These are phyloP conservation scores for Caenorhabditis latens DNA, from an alignment of 1,140 invertebrate genomes.

Conservation along the genomic window DNA sequence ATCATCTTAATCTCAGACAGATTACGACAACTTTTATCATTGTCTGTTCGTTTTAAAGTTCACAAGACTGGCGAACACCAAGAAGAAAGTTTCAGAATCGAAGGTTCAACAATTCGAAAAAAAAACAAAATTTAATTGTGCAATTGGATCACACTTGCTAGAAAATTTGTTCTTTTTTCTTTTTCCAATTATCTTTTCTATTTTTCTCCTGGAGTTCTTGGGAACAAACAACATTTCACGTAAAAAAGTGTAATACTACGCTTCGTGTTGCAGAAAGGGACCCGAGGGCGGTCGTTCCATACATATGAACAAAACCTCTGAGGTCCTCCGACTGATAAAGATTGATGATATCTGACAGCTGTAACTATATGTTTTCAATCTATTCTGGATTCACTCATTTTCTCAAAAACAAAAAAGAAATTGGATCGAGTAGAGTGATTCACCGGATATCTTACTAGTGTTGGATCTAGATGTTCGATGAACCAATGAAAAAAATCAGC, in stretches of 20 bases:
- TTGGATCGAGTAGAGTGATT: background rate
- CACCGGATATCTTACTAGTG: constrained; percentile 24
- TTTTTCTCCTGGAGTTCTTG: background rate
- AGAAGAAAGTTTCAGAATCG: background rate
- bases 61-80: background rate
- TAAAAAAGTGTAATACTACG: constrained; percentile 18
- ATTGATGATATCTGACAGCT: constrained; percentile 33
- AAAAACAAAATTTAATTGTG: background rate
- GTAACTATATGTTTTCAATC: constrained; percentile 19
- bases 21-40: background rate
- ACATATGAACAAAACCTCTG: background rate
- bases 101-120: no score
- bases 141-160: background rate
- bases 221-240: constrained; percentile 8
- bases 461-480: background rate
- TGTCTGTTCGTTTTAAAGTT: constrained; percentile 28
- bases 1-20: constrained; percentile 39
- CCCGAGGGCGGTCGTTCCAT: constrained; percentile 46
- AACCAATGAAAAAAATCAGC: background rate
- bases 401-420: constrained; percentile 32
- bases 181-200: background rate
- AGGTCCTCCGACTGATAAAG: constrained; percentile 4
- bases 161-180: background rate
- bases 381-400: background rate
- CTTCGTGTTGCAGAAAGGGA: background rate